Percentiles rank a stretch among this genome's conserved stretches.
phyloP scores from a whole-genome alignment of 1,140 invertebrate genomes.

The Gerris buenoi region DNA sequence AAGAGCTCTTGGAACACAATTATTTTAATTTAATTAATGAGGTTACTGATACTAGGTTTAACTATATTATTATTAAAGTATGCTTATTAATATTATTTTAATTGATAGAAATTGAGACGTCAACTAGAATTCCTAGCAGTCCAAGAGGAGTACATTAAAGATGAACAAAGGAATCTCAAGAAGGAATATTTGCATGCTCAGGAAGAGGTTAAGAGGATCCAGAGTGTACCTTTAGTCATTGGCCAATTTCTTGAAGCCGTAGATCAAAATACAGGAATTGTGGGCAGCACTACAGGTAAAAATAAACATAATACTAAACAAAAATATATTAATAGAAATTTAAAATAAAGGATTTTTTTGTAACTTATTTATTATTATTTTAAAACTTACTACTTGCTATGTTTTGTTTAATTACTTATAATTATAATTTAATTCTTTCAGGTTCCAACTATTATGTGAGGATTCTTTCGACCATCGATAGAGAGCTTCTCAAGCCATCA shows the following conservation, averaged over 20 bases:
- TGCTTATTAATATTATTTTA: too few species aligned
- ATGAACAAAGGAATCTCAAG: conserved; percentile 93
- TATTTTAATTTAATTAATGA: too few species aligned
- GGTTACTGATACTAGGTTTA: too few species aligned
- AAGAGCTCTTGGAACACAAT: too few species aligned
- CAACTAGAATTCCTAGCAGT: conserved; percentile 94
- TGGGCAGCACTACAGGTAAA: conserved; percentile 57
- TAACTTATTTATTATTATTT: not conserved
- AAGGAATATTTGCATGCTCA: conserved; percentile 96
- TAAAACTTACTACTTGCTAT: not conserved
- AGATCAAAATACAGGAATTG: conserved; percentile 94
- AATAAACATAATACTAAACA: too few species aligned
- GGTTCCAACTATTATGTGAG: conserved; percentile 96
- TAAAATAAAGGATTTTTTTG: not conserved
- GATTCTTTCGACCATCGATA: conserved; percentile 88
- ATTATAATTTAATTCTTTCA: conserved; percentile 14
- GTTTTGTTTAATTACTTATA: not conserved
- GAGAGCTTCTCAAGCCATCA: conserved; percentile 88
- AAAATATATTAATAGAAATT: conserved; percentile 3
- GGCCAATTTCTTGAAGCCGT: conserved; percentile 96
- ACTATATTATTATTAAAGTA: too few species aligned
- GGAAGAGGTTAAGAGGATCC: conserved; percentile 93
- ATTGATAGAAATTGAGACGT: conserved; percentile 72
- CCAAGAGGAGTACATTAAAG: conserved; percentile 97
- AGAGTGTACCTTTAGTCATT: conserved; percentile 92